Evolutionary conservation across 2,888 invertebrate species (phyloP).

Genomic region (Cryptophagus acutangulus): DNA sequence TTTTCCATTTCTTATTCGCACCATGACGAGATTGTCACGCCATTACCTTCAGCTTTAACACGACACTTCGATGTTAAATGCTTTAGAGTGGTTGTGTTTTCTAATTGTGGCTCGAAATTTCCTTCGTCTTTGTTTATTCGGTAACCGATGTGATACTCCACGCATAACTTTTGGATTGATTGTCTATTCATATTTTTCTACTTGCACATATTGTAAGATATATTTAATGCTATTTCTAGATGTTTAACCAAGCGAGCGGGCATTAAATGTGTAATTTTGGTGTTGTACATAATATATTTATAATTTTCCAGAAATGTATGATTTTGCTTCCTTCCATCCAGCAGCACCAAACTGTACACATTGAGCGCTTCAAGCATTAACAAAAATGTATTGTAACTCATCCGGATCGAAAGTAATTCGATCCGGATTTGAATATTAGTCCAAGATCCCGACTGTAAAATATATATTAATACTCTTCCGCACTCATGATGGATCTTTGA

Average conservation of each 20-base stretch:
- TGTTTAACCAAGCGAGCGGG: too few species aligned
- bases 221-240: constrained; percentile 24
- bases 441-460: too few species aligned
- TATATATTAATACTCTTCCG: too few species aligned
- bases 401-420: too few species aligned
- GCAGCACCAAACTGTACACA: too few species aligned
- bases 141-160: constrained; percentile 26
- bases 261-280: too few species aligned
- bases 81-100: constrained; percentile 9
- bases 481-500: constrained; percentile 3
- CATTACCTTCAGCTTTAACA: constrained; percentile 4
- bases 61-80: constrained; percentile 6
- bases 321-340: too few species aligned
- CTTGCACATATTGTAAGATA: constrained; percentile 48
- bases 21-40: constrained; percentile 5
- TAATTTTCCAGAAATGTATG: too few species aligned
- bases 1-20: constrained; percentile 4
- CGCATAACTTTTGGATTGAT: constrained; percentile 13
- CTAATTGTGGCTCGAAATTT: constrained; percentile 3
- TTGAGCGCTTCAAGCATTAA: too few species aligned
- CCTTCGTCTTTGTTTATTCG: constrained; percentile 4
- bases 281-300: too few species aligned
- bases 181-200: constrained; percentile 48
- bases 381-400: too few species aligned
- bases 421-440: too few species aligned